A percentile compares a stretch with the other conserved stretches of the same genome.
Evolutionary conservation across 2,113 vertebrate genomes (phyloP).

Genomic region (Dasyprocta punctata): DNA sequence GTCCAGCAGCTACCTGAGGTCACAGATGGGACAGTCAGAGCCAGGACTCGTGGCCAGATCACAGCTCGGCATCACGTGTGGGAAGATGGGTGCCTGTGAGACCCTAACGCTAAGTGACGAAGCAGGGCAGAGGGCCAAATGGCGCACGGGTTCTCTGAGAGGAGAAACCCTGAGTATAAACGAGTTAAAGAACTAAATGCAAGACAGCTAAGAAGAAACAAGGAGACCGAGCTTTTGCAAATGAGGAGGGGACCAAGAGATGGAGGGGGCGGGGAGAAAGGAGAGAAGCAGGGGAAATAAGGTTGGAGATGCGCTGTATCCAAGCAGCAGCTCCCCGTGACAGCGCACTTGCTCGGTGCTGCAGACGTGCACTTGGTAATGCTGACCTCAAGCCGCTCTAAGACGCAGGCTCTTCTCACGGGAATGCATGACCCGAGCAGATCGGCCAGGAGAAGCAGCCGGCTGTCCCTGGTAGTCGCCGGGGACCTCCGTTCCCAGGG

Average conservation of each 20-base stretch:
- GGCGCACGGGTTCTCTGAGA: neutral
- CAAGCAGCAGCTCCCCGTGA: neutral
- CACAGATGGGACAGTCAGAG: neutral
- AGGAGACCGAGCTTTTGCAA: neutral
- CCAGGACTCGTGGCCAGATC: neutral
- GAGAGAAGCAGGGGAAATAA: too few relatives aligned
- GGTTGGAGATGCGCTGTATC: neutral
- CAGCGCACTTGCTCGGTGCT: neutral
- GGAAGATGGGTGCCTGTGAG: neutral
- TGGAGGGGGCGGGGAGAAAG: neutral
- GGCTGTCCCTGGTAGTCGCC: accelerated
- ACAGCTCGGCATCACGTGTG: neutral
- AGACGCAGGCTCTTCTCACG: neutral
- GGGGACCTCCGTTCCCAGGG: neutral
- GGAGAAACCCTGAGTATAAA: neutral
- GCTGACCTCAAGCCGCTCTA: neutral
- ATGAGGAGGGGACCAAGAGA: neutral
- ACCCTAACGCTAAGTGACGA: neutral
- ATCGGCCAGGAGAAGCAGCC: neutral
- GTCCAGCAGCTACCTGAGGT: neutral
- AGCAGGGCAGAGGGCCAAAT: neutral
- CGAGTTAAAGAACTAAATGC: neutral
- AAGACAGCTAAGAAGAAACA: neutral
- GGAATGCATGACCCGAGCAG: neutral
- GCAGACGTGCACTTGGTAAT: too few relatives aligned